Base-by-base conservation (phyloP, 37 sponge, comb jelly and placozoan species). In the Theonella swinhoei region DNA sequence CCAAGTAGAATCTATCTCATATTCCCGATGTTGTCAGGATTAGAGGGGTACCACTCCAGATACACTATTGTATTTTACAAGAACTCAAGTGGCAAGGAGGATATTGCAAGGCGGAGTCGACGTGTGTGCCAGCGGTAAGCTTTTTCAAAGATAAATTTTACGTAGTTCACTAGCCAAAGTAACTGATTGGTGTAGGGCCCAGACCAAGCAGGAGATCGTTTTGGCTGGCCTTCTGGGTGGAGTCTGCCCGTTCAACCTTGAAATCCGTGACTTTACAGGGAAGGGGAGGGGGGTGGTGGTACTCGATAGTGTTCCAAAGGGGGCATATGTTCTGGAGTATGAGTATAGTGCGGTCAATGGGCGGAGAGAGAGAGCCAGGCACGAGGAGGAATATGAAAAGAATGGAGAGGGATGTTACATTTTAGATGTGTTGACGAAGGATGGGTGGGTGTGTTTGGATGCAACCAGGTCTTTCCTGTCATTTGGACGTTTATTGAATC, bases 401-500 rank as follows among this genome's bases (percentile, higher is more conserved):
- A 47, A 47, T 14, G 54, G 14, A 7, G 54, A 47, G 14, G 54
- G 54, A 14, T 47, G 54, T 47, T 47, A 47, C 14, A 47, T 47
- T 47, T 47, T 47, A 14, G 54, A 47, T 14, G 54, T 47, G 11
- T 47, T 47, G 54, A 47, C 54, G 14, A 47, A 47, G 14, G 54
- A 47, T 14, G 54, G 54, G 54, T 47, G 54, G 54, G 14, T 47
- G 54, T 47, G 54, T 14, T 14, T 76, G 0, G 76, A 76, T 76
- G 76, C 61, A 0, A 76, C 62, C 47, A 76, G 76, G 5, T 29
- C 22, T 8, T 73, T 39, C 24, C 3, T 24, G 1, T 0, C 42
- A 1, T n/a, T 54, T 58, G 76, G 76, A 24, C 42, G 76, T 32
- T 28, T 54, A 1, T 5, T 76, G 32, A 76, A 76, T 31, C 76